Evolutionary conservation across 2,888 invertebrate genomes (phyloP).

Genomic region (Eristalis pertinax): DNA sequence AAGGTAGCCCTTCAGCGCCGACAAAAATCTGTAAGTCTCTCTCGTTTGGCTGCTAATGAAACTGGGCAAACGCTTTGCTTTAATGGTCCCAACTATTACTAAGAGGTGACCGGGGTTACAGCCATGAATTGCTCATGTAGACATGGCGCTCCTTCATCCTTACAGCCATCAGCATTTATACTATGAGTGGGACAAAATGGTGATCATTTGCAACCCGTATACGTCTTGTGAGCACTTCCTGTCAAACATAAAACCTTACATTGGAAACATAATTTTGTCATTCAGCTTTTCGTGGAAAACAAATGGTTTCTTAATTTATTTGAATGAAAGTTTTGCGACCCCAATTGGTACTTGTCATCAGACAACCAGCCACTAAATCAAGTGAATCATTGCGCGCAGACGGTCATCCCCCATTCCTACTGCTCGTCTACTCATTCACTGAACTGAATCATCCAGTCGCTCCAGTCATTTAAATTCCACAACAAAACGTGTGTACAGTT

Average conservation of each 20-base stretch:
- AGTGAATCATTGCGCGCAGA: neutral
- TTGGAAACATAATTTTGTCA: neutral
- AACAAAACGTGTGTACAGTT: neutral
- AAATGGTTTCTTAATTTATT: neutral
- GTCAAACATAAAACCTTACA: neutral
- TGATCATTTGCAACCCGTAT: too few relatives aligned
- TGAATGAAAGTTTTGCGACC: neutral
- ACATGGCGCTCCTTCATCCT: too few relatives aligned
- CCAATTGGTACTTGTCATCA: neutral
- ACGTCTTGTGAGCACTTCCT: neutral
- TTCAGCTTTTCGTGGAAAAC: neutral
- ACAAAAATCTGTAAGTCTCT: too few relatives aligned
- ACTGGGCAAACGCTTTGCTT: too few relatives aligned
- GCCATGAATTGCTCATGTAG: too few relatives aligned
- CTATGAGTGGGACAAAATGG: too few relatives aligned
- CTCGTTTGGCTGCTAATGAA: too few relatives aligned
- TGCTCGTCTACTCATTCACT: neutral
- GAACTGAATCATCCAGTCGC: neutral
- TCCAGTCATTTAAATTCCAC: neutral
- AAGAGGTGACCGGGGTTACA: too few relatives aligned
- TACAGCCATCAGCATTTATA: too few relatives aligned
- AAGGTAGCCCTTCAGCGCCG: too few relatives aligned
- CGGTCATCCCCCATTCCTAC: neutral
- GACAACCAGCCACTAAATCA: neutral
- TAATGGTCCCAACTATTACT: too few relatives aligned